phyloP scores from a whole-genome alignment of 2,113 vertebrate species.

The Larimichthys crocea region DNA sequence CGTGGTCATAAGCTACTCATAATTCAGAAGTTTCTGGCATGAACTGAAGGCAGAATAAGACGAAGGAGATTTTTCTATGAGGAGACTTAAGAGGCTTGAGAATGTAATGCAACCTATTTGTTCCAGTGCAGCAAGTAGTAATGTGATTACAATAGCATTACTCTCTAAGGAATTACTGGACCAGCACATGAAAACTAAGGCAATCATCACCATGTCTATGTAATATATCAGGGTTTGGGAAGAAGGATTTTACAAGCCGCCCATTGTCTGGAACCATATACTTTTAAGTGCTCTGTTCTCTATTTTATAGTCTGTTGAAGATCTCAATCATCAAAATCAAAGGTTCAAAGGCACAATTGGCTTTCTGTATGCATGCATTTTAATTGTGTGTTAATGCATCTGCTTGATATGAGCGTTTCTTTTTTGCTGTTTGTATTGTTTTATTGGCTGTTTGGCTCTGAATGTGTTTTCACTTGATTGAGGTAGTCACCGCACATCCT shows the following conservation, averaged over 20 bases:
- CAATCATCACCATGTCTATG: background rate
- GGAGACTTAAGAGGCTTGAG: constrained; percentile 26
- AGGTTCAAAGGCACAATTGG: constrained; percentile 39
- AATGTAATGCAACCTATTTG: constrained; percentile 38
- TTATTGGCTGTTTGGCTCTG: constrained; percentile 55
- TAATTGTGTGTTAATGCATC: constrained; percentile 50
- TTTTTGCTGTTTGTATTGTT: constrained; percentile 54
- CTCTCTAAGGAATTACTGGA: constrained; percentile 12
- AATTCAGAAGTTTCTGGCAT: constrained; percentile 42
- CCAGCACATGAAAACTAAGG: constrained; percentile 1
- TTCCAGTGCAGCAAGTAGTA: constrained; percentile 14
- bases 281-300: constrained; percentile 24
- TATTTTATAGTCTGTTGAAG: constrained; percentile 53
- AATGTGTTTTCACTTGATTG: constrained; percentile 58
- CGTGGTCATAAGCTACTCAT: constrained; percentile 21
- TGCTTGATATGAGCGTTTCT: constrained; percentile 40
- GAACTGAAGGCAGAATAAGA: constrained; percentile 13
- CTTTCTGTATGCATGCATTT: constrained; percentile 11
- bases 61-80: constrained; percentile 16
- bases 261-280: constrained; percentile 26
- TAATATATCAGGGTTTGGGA: constrained; percentile 7
- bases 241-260: constrained; percentile 16
- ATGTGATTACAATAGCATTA: background rate
- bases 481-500: constrained; percentile 56
- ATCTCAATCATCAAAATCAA: constrained; percentile 38